Evolutionary conservation across 2,888 invertebrate species (phyloP).

Genomic region (Achlya flavicornis): DNA sequence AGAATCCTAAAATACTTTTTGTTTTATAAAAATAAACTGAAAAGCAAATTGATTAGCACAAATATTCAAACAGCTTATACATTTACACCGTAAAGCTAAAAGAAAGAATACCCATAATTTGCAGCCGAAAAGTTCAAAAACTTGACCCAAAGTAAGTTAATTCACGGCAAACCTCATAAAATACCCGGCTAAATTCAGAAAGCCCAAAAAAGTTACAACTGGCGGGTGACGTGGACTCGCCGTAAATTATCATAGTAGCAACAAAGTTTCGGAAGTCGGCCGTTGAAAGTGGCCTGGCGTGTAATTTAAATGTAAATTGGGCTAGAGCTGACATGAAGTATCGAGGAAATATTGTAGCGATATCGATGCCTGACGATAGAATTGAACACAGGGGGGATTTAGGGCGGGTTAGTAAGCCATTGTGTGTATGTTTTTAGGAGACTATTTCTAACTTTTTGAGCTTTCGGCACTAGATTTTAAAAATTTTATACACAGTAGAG

Average conservation of each 20-base stretch:
- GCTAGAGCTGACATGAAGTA: conserved; percentile 21
- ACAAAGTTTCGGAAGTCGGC: conserved; percentile 16
- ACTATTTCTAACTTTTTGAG: too few species aligned
- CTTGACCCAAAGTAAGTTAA: conserved; percentile 11
- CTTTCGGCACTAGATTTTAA: too few species aligned
- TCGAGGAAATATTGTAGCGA: conserved; percentile 6
- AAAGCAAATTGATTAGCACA: too few species aligned
- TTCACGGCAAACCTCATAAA: conserved; percentile 11
- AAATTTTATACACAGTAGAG: too few species aligned
- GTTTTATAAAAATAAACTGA: too few species aligned
- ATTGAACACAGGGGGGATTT: too few species aligned
- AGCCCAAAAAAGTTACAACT: conserved; percentile 23
- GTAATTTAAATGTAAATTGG: conserved; percentile 50
- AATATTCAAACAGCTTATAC: background rate
- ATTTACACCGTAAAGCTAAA: background rate
- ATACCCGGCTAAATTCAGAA: conserved; percentile 17
- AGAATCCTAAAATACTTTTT: too few species aligned
- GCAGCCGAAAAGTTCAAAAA: background rate
- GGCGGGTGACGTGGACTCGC: conserved; percentile 15
- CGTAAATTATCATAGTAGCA: conserved; percentile 27
- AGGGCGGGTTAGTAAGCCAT: too few species aligned
- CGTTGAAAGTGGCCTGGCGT: conserved; percentile 28
- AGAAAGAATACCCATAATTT: conserved; percentile 6
- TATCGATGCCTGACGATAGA: background rate
- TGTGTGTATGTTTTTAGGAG: too few species aligned